A percentile compares a stretch with the other conserved stretches of the same genome.
These are phyloP conservation scores for Strongylocentrotus purpuratus DNA, from an alignment of 35 echinoderm and acorn worm species.

Conservation along the genomic window DNA sequence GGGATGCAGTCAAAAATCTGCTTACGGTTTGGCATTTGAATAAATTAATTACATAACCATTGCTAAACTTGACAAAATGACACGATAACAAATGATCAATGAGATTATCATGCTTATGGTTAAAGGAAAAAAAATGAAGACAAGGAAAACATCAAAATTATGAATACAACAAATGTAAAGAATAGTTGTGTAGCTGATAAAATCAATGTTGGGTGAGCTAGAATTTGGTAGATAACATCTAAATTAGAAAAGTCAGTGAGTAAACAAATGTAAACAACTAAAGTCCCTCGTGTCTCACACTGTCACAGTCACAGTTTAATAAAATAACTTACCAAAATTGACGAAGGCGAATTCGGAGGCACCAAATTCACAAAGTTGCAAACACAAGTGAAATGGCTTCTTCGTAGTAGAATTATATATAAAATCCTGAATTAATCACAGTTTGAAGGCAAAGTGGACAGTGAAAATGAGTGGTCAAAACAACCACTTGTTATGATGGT, in stretches of 20 bases:
- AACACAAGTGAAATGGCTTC: neutral
- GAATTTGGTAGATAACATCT: too few relatives aligned
- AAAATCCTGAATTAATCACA: neutral
- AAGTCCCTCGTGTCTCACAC: too few relatives aligned
- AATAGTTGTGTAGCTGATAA: too few relatives aligned
- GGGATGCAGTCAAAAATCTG: too few relatives aligned
- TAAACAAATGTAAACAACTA: neutral
- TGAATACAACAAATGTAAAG: too few relatives aligned
- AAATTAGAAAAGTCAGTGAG: neutral
- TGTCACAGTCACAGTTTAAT: neutral
- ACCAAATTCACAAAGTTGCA: too few relatives aligned
- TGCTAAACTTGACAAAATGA: too few relatives aligned
- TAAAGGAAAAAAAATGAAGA: too few relatives aligned
- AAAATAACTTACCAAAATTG: neutral
- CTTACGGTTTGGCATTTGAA: too few relatives aligned
- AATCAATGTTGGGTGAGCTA: too few relatives aligned
- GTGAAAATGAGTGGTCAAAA: slow-evolving; percentile 39
- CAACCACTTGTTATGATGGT: slow-evolving; percentile 46
- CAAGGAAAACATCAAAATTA: too few relatives aligned
- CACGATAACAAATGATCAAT: neutral
- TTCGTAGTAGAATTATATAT: neutral
- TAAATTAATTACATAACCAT: too few relatives aligned
- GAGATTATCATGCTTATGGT: neutral
- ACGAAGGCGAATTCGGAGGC: neutral
- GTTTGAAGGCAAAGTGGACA: neutral